Conservation (phyloP, 2,888 invertebrate species). For the Agrochola litura region DNA sequence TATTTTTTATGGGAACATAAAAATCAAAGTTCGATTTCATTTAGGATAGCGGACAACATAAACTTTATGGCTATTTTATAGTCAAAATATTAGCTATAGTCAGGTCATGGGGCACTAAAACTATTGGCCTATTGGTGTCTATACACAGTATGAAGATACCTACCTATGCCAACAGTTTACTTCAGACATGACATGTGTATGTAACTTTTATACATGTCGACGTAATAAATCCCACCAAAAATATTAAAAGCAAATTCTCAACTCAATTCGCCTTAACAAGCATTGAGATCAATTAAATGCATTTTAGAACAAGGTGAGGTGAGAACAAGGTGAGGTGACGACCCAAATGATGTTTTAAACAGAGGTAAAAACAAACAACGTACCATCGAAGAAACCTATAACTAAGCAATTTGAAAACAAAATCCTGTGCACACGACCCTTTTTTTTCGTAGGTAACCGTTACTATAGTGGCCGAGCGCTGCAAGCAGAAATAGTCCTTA, state of each 20-base stretch:
- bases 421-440: too few relatives aligned
- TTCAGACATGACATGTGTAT: too few relatives aligned
- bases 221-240: too few relatives aligned
- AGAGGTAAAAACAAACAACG: neutral
- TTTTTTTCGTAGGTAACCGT: too few relatives aligned
- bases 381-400: too few relatives aligned
- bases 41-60: constrained; percentile 62
- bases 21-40: constrained; percentile 66
- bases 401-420: too few relatives aligned
- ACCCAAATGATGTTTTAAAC: neutral
- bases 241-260: too few relatives aligned
- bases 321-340: neutral
- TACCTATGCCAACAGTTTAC: too few relatives aligned
- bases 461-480: too few relatives aligned
- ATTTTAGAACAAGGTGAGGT: neutral
- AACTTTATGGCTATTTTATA: constrained; percentile 64
- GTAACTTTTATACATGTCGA: too few relatives aligned
- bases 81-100: constrained; percentile 38
- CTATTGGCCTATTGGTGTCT: neutral
- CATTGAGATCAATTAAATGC: neutral
- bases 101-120: constrained; percentile 26
- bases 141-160: too few relatives aligned
- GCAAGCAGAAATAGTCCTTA: too few relatives aligned
- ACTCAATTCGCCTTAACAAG: neutral
- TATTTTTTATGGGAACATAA: constrained; percentile 51